phyloP scores from a whole-genome alignment of 2,888 invertebrate species.

The Drosophila limbata region DNA sequence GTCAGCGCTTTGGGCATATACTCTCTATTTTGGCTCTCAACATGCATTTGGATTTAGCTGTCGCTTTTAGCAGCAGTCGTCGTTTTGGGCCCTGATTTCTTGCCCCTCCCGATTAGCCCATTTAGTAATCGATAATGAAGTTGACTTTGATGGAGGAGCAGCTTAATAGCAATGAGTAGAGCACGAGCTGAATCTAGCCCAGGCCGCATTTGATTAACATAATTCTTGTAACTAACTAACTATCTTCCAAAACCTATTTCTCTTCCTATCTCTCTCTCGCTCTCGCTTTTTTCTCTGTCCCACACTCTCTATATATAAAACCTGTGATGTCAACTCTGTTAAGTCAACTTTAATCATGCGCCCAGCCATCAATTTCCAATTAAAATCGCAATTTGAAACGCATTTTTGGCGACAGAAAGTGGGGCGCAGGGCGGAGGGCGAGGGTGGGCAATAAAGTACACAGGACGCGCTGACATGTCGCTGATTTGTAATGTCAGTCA shows the following conservation, averaged over 20 bases:
- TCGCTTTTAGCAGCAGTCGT: slow-evolving; percentile 48
- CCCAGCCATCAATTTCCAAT: slow-evolving; percentile 69
- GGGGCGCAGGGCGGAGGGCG: no score
- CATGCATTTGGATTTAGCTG: slow-evolving; percentile 65
- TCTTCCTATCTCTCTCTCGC: not conserved
- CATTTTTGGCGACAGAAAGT: slow-evolving; percentile 36
- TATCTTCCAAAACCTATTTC: not conserved
- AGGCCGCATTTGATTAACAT: slow-evolving; percentile 65
- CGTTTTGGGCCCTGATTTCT: slow-evolving; percentile 12
- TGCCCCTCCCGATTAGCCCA: slow-evolving; percentile 11
- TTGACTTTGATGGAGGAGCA: slow-evolving; percentile 42
- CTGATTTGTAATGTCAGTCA: slow-evolving; percentile 74
- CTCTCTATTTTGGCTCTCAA: slow-evolving; percentile 55
- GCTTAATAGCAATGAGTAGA: slow-evolving; percentile 68
- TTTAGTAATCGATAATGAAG: slow-evolving; percentile 74
- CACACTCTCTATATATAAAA: not conserved
- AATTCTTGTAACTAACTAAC: slow-evolving; percentile 46
- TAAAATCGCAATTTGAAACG: slow-evolving; percentile 69
- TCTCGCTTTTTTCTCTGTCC: not conserved
- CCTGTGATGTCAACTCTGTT: slow-evolving; percentile 52
- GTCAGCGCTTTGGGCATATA: slow-evolving; percentile 57
- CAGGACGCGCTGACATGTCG: slow-evolving; percentile 61
- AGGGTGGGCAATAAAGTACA: slow-evolving; percentile 38
- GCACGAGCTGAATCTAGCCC: slow-evolving; percentile 9
- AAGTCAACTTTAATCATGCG: slow-evolving; percentile 69